These are phyloP conservation scores for Tetramorium bicarinatum DNA, from an alignment of 2,888 invertebrate species.

Conservation along the genomic window DNA sequence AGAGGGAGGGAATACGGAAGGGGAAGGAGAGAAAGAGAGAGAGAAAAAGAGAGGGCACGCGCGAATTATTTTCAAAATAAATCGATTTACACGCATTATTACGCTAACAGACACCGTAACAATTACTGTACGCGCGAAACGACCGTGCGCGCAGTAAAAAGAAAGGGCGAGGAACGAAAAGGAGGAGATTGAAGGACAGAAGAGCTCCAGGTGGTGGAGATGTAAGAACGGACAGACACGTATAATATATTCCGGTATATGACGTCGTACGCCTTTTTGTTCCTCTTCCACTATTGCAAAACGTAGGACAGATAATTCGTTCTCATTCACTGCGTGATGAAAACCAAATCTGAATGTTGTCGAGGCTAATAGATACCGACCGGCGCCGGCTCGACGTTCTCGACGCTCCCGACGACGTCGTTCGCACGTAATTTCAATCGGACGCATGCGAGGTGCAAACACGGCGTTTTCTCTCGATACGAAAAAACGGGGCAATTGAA, in stretches of 20 bases:
- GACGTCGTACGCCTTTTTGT: slow-evolving; percentile 62
- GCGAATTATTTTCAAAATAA: slow-evolving; percentile 27
- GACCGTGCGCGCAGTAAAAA: slow-evolving; percentile 72
- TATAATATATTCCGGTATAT: slow-evolving; percentile 63
- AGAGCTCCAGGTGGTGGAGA: background rate
- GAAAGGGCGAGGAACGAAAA: slow-evolving; percentile 59
- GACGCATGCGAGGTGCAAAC: slow-evolving; percentile 75
- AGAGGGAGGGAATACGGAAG: background rate
- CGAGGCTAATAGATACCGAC: slow-evolving; percentile 42
- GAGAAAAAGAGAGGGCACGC: background rate
- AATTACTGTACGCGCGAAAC: slow-evolving; percentile 65
- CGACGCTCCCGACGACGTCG: slow-evolving; percentile 56
- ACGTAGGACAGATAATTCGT: slow-evolving; percentile 60
- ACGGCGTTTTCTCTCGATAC: slow-evolving; percentile 75
- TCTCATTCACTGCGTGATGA: slow-evolving; percentile 64
- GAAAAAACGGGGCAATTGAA: slow-evolving; percentile 76
- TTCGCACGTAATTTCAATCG: slow-evolving; percentile 74
- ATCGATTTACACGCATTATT: slow-evolving; percentile 70
- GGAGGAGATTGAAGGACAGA: slow-evolving; percentile 55
- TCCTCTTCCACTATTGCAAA: slow-evolving; percentile 63
- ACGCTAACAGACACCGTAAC: slow-evolving; percentile 66
- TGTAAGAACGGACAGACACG: slow-evolving; percentile 66
- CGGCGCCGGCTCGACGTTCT: slow-evolving; percentile 61
- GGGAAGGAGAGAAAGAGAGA: background rate
- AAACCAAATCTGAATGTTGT: slow-evolving; percentile 55